A percentile compares a stretch with the other conserved stretches of the same genome.
Conservation (phyloP, 2,113 vertebrate genomes). For the Eonycteris spelaea region DNA sequence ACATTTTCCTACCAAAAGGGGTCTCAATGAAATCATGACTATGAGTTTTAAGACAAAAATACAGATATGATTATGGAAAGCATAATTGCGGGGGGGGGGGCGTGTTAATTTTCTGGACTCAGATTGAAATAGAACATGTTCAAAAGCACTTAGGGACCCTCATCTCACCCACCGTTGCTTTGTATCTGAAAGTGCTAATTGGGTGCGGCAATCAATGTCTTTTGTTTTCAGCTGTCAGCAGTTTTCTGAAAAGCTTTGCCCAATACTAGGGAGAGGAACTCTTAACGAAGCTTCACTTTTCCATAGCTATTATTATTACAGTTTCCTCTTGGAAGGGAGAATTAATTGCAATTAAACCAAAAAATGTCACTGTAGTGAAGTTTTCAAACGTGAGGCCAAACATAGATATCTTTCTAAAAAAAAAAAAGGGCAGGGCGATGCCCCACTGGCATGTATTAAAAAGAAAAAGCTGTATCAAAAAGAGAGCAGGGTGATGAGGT, state of each 20-base stretch:
- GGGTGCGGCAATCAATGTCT: conserved; percentile 60
- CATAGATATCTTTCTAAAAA: background rate
- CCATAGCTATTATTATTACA: background rate
- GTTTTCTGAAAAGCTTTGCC: conserved; percentile 25
- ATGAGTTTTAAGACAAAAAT: conserved; percentile 22
- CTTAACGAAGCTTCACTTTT: conserved; percentile 17
- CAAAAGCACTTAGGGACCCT: background rate
- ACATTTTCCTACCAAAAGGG: conserved; percentile 5
- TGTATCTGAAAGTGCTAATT: conserved; percentile 63
- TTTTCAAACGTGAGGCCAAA: background rate
- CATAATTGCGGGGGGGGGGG: background rate
- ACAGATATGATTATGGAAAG: conserved; percentile 23
- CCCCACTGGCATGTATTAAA: background rate
- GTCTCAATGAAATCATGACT: background rate
- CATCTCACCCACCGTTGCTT: background rate
- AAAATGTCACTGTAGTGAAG: background rate
- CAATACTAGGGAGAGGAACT: background rate
- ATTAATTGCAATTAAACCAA: background rate
- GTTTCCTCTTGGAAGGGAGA: background rate
- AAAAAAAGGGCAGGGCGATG: background rate
- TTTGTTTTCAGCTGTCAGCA: conserved; percentile 71
- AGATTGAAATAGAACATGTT: conserved; percentile 15
- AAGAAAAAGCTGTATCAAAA: background rate
- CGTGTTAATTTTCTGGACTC: conserved; percentile 34
- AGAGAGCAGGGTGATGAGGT: background rate